These are phyloP conservation scores for Actinernus sp. DNA, from an alignment of 92 coral and sea anemone genomes.

Conservation along the genomic window DNA sequence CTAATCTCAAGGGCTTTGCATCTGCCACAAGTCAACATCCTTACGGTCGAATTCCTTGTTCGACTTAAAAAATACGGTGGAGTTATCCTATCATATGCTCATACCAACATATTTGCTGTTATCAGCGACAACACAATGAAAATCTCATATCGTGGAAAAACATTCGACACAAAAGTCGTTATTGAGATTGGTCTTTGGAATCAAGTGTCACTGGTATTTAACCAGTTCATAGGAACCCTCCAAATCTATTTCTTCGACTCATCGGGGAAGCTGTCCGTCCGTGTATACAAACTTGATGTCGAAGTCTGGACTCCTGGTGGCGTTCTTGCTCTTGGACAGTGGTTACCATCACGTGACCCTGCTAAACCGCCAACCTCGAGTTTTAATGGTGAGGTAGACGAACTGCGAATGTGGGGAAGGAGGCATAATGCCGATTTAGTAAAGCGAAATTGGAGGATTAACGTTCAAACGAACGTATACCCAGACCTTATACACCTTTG, in stretches of 20 bases:
- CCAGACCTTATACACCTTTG: constrained; percentile 94
- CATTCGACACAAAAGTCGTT: constrained; percentile 67
- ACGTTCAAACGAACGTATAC: constrained; percentile 64
- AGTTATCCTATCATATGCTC: constrained; percentile 77
- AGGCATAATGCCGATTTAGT: constrained; percentile 88
- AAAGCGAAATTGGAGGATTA: constrained; percentile 75
- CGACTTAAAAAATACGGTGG: constrained; percentile 82
- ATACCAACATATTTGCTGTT: constrained; percentile 64
- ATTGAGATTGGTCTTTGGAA: constrained; percentile 75
- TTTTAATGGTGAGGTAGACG: constrained; percentile 93
- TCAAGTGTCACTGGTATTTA: constrained; percentile 86
- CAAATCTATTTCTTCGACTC: constrained; percentile 79
- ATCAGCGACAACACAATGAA: constrained; percentile 69
- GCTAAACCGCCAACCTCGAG: constrained; percentile 59
- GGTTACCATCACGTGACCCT: constrained; percentile 67
- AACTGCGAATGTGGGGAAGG: constrained; percentile 86
- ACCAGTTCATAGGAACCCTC: constrained; percentile 73
- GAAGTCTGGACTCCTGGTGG: constrained; percentile 70
- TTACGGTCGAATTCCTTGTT: constrained; percentile 88
- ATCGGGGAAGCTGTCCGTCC: constrained; percentile 53
- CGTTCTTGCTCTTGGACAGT: constrained; percentile 74
- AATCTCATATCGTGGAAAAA: constrained; percentile 56
- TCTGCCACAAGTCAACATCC: constrained; percentile 61
- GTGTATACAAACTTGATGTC: constrained; percentile 75
- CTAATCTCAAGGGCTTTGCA: constrained; percentile 79